phyloP scores from a whole-genome alignment of 2,113 vertebrate genomes.

The Oncorhynchus mykiss region DNA sequence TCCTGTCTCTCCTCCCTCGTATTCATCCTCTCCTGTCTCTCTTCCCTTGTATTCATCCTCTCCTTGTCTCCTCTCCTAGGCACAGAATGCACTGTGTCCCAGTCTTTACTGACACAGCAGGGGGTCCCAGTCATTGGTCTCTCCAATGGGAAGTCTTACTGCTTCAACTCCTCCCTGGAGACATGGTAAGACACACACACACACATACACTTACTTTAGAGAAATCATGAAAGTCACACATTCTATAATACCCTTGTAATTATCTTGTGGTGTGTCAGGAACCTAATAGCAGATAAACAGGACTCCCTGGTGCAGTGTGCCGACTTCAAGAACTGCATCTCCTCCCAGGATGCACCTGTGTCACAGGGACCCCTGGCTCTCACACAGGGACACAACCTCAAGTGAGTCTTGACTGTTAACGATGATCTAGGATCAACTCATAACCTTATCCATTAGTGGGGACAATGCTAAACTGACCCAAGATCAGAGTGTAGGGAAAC shows the following conservation, averaged over 20 bases:
- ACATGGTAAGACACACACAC: slow-evolving; percentile 75
- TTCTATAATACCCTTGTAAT: too few relatives aligned
- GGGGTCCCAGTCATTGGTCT: slow-evolving; percentile 90
- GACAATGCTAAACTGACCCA: too few relatives aligned
- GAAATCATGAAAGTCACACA: neutral
- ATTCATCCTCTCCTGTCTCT: neutral
- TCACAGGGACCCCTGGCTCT: slow-evolving; percentile 90
- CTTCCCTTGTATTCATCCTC: neutral
- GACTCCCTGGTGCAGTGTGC: slow-evolving; percentile 94
- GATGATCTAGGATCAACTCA: too few relatives aligned
- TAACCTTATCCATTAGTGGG: too few relatives aligned
- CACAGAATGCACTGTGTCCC: slow-evolving; percentile 84
- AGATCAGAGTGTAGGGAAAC: too few relatives aligned
- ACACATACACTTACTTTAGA: neutral
- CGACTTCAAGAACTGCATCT: slow-evolving; percentile 91
- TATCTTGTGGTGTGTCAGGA: slow-evolving; percentile 72
- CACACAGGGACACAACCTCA: slow-evolving; percentile 91
- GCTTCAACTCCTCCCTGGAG: slow-evolving; percentile 89
- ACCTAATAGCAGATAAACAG: slow-evolving; percentile 90
- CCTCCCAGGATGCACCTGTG: slow-evolving; percentile 84
- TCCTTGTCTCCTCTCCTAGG: slow-evolving; percentile 62
- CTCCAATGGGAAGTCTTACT: slow-evolving; percentile 94
- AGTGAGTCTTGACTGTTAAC: slow-evolving; percentile 69
- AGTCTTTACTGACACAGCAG: slow-evolving; percentile 92
- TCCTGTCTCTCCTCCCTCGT: neutral